These are phyloP conservation scores for Rhinolophus ferrumequinum DNA, from an alignment of 2,113 vertebrate species.

Conservation along the genomic window DNA sequence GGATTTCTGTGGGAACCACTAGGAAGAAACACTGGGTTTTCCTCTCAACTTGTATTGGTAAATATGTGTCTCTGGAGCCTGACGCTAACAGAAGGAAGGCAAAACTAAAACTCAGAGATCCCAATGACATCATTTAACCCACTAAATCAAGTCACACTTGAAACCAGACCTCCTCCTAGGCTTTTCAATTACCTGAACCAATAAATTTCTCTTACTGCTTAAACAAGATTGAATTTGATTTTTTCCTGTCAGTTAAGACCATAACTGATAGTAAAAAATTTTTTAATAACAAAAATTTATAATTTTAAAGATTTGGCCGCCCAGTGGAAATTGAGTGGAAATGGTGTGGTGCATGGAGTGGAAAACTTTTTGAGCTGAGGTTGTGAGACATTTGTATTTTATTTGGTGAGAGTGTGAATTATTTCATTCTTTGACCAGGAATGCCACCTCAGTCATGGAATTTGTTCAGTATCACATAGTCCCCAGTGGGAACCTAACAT, in stretches of 20 bases:
- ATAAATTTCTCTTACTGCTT: neutral
- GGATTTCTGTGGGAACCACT: neutral
- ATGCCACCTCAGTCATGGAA: neutral
- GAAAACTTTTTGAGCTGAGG: conserved; percentile 8
- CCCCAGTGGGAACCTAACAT: neutral
- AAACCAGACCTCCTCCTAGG: neutral
- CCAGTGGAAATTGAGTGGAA: neutral
- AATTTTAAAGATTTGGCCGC: neutral
- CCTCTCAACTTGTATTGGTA: neutral
- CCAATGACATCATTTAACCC: neutral
- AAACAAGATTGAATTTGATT: neutral
- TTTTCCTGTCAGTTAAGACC: conserved; percentile 20
- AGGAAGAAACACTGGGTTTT: neutral
- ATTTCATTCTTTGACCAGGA: neutral
- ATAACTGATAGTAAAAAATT: neutral
- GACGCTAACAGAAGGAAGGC: neutral
- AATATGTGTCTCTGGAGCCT: neutral
- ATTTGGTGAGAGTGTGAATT: neutral
- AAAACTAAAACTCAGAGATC: neutral
- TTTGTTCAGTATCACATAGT: neutral
- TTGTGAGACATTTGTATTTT: neutral
- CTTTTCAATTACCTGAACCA: neutral
- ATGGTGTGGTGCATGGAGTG: neutral
- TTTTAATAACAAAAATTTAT: neutral
- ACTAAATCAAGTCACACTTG: conserved; percentile 21